Conservation (phyloP, 2,113 vertebrate genomes). For the Bagarius yarrelli region DNA sequence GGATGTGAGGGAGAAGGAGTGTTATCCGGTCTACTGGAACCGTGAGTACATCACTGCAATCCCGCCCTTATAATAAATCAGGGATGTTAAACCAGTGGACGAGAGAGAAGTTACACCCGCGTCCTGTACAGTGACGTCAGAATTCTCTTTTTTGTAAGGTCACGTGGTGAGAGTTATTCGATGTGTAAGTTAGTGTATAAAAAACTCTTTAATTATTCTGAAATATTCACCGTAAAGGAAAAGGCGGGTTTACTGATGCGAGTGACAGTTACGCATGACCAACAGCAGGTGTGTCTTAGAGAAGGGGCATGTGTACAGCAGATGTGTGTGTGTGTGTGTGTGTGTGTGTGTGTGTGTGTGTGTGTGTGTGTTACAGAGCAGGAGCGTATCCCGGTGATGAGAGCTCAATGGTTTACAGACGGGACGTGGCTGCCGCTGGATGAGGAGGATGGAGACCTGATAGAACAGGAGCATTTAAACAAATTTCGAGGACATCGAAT, state of each 20-base stretch:
- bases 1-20: constrained; percentile 83
- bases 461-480: constrained; percentile 86
- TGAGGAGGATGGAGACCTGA: constrained; percentile 92
- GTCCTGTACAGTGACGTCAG: too few species aligned
- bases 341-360: constrained; percentile 14
- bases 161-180: too few species aligned
- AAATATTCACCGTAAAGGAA: too few species aligned
- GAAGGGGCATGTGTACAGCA: background rate
- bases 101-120: too few species aligned
- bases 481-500: constrained; percentile 88
- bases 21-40: constrained; percentile 96
- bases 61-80: background rate
- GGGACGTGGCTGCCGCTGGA: constrained; percentile 94
- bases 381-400: constrained; percentile 94
- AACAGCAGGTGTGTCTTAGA: background rate
- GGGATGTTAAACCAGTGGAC: background rate
- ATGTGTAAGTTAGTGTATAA: too few species aligned
- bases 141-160: too few species aligned
- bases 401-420: constrained; percentile 95
- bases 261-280: background rate
- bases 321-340: background rate
- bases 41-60: constrained; percentile 75
- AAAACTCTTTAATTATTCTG: too few species aligned
- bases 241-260: accelerated
- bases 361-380: constrained; percentile 71